Percentiles rank a stretch among this genome's conserved stretches.
Evolutionary conservation across 2,797 vertebrate genomes (phyloP).

Genomic region (Cossypha caffra): DNA sequence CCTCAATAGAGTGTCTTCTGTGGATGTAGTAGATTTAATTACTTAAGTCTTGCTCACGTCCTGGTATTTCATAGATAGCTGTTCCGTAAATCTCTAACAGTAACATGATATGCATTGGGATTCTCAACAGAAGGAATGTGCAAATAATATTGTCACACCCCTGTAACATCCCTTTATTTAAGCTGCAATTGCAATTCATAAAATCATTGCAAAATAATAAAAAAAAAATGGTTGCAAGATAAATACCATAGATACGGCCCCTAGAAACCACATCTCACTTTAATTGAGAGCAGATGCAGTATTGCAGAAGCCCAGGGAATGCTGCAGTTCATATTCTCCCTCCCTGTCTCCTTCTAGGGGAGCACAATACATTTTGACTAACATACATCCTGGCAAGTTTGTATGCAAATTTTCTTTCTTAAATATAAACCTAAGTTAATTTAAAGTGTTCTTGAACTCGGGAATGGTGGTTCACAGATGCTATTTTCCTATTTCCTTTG

Average conservation of each 20-base stretch:
- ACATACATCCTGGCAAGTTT: neutral
- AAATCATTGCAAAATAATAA: constrained; percentile 34
- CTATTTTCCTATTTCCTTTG: neutral
- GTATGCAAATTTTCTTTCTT: neutral
- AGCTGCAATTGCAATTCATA: constrained; percentile 24
- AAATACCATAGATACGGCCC: constrained; percentile 18
- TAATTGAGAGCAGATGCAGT: constrained; percentile 67
- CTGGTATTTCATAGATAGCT: neutral
- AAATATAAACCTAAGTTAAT: neutral
- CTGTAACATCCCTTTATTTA: constrained; percentile 31
- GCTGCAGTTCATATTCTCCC: constrained; percentile 23
- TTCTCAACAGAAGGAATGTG: constrained; percentile 7
- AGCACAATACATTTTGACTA: neutral
- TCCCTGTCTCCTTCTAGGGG: neutral
- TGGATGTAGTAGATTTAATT: neutral
- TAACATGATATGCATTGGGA: neutral
- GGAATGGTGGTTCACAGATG: neutral
- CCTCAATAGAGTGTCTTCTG: neutral
- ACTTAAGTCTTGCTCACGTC: neutral
- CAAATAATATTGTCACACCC: constrained; percentile 7
- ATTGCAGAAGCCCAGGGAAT: constrained; percentile 33
- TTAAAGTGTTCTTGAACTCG: neutral
- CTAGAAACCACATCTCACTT: constrained; percentile 46
- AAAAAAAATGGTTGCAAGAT: constrained; percentile 21
- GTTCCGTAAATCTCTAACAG: neutral